Conservation (phyloP, 2,888 invertebrate genomes). For the Eristalinus aeneus region DNA sequence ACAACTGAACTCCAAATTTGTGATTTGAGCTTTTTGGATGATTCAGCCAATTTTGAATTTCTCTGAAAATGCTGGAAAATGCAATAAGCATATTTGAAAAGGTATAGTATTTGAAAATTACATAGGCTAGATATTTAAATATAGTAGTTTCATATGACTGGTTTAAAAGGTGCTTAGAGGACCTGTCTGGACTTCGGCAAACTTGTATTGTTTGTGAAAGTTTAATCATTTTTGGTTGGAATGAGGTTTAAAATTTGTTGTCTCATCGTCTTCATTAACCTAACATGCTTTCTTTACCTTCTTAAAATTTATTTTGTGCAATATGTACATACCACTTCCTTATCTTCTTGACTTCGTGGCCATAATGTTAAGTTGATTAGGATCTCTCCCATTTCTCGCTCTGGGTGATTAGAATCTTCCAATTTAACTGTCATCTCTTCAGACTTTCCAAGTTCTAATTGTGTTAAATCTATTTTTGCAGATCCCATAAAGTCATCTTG, state of each 20-base stretch:
- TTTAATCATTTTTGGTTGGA: too few species aligned
- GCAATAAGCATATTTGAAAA: neutral
- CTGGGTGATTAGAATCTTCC: conserved; percentile 84
- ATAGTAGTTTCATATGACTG: too few species aligned
- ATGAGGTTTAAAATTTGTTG: too few species aligned
- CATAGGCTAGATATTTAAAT: too few species aligned
- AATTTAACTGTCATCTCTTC: conserved; percentile 91
- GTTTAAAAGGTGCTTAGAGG: too few species aligned
- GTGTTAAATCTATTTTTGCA: conserved; percentile 91
- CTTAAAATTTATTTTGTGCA: neutral
- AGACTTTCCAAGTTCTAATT: conserved; percentile 88
- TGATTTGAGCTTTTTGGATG: conserved; percentile 91
- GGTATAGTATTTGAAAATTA: too few species aligned
- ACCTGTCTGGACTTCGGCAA: too few species aligned
- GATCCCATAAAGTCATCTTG: conserved; percentile 99
- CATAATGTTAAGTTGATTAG: conserved; percentile 91
- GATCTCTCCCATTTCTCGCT: conserved; percentile 91
- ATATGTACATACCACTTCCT: conserved; percentile 88
- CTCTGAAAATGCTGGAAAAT: conserved; percentile 87
- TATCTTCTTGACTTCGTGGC: conserved; percentile 96
- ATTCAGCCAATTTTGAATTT: conserved; percentile 89
- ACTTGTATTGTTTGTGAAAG: too few species aligned
- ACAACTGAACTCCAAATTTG: conserved; percentile 99
- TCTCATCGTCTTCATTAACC: too few species aligned
- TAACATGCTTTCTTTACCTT: too few species aligned